Conservation (phyloP, 1,140 invertebrate genomes). For the Euura saliciscinereae region DNA sequence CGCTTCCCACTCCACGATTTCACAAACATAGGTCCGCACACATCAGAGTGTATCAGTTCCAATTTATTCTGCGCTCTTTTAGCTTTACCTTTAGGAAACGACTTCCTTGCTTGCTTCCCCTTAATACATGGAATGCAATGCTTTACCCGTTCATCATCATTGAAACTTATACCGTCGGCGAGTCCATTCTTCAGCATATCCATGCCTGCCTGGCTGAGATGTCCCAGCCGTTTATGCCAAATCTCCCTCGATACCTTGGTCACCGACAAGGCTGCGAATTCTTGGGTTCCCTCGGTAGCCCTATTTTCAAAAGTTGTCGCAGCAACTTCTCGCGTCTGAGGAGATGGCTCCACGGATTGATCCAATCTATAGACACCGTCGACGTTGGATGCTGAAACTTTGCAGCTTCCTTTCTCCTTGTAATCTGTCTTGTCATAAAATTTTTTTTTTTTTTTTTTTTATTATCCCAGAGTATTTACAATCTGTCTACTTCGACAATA, state of each 20-base stretch:
- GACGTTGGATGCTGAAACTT: neutral
- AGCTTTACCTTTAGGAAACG: neutral
- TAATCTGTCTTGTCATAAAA: neutral
- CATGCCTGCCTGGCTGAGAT: neutral
- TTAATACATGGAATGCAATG: constrained; percentile 6
- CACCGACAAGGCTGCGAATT: neutral
- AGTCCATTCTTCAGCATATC: constrained; percentile 5
- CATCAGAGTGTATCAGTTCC: neutral
- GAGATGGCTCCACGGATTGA: neutral
- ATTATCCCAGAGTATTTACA: constrained; percentile 23
- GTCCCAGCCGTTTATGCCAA: constrained; percentile 1
- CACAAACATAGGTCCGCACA: neutral
- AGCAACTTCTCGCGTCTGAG: neutral
- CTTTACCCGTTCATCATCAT: neutral
- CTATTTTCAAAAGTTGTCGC: neutral
- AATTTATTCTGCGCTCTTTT: neutral
- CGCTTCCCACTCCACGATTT: neutral
- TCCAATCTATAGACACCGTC: neutral
- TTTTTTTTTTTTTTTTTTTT: no score
- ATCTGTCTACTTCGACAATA: neutral
- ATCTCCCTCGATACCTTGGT: neutral
- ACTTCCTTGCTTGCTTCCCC: constrained; percentile 10
- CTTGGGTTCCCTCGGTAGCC: neutral
- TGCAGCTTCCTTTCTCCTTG: neutral
- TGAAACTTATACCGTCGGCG: neutral